These are phyloP conservation scores for Eilema griseolum DNA, from an alignment of 2,888 invertebrate genomes.

Conservation along the genomic window DNA sequence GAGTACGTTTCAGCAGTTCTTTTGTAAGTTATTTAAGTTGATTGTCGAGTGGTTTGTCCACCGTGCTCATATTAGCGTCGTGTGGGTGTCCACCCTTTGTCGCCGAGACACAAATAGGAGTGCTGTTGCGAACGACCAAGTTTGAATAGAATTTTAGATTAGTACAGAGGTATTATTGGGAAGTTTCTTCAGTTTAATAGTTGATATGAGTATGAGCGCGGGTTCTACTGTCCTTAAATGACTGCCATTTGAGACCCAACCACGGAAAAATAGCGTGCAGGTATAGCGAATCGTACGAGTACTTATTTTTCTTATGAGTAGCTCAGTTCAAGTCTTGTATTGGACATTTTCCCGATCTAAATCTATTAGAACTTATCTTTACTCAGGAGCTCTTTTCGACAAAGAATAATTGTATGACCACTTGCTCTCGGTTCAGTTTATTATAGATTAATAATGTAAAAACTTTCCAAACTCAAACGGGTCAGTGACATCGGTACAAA, in stretches of 20 bases:
- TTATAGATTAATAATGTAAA: not conserved
- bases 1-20: constrained; percentile 37
- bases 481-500: constrained; percentile 10
- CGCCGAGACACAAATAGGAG: constrained; percentile 20
- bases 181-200: too few relatives aligned
- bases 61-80: constrained; percentile 34
- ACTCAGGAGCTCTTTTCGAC: too few relatives aligned
- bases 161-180: not conserved
- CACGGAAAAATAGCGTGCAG: too few relatives aligned
- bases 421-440: not conserved
- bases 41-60: constrained; percentile 44
- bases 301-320: too few relatives aligned
- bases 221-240: too few relatives aligned
- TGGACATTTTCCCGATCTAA: too few relatives aligned
- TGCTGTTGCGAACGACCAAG: constrained; percentile 18
- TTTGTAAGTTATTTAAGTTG: constrained; percentile 46
- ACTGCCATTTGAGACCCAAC: too few relatives aligned
- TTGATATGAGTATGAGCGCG: too few relatives aligned
- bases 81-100: constrained; percentile 44
- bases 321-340: too few relatives aligned
- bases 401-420: not conserved
- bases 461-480: constrained; percentile 3
- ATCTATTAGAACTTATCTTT: too few relatives aligned
- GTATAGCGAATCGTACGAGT: too few relatives aligned
- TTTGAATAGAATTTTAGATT: constrained; percentile 25